Evolutionary conservation across 2,113 vertebrate species (phyloP).

Genomic region (Otocyon megalotis): DNA sequence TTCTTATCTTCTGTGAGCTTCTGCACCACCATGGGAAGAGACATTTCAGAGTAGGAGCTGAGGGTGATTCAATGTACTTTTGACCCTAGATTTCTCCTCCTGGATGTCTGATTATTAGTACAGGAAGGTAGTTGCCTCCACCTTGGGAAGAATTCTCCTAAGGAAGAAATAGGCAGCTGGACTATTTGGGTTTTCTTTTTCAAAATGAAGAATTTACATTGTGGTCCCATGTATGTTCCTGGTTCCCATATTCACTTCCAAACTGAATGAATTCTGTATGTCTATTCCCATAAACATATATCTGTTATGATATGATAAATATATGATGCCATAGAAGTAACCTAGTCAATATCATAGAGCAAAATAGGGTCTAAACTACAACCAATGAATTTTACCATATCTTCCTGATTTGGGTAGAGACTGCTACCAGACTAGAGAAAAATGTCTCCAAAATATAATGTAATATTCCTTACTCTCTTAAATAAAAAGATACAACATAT

Average conservation of each 20-base stretch:
- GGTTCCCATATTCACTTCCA: neutral
- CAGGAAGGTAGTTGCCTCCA: neutral
- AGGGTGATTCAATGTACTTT: accelerated
- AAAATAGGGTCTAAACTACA: neutral
- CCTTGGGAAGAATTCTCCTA: neutral
- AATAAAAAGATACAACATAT: neutral
- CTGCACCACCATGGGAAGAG: neutral
- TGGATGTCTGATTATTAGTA: neutral
- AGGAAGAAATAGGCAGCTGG: neutral
- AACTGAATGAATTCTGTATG: neutral
- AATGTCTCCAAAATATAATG: neutral
- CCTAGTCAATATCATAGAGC: neutral
- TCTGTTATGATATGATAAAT: neutral
- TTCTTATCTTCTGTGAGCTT: neutral
- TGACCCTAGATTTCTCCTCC: neutral
- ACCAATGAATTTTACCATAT: neutral
- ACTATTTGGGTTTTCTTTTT: neutral
- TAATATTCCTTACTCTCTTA: neutral
- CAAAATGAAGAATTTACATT: neutral
- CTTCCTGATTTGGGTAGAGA: neutral
- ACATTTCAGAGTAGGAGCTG: neutral
- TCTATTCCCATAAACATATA: neutral
- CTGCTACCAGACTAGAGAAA: neutral
- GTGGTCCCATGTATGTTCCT: neutral
- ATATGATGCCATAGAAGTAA: neutral